Evolutionary conservation across 2,888 invertebrate species (phyloP), one percentile per base, ranked within the genome.

Genomic region (Eustalomyia histrio): DNA sequence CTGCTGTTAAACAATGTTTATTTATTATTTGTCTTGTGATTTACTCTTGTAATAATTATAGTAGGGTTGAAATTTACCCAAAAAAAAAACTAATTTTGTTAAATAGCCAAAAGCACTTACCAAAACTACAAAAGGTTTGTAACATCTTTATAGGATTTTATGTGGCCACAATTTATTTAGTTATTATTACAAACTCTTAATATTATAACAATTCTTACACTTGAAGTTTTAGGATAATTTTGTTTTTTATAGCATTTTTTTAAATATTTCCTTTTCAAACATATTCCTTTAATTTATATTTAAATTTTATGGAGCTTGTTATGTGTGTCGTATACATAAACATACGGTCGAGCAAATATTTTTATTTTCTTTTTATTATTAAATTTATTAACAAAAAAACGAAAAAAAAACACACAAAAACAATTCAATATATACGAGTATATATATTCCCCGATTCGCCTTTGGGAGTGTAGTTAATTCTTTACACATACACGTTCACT

Each of bases 61-160:
- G 29, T 6, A 29, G 29, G 29, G 29, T 29, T 29, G 4, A 29
- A 7, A 29, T 6, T 29, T 29, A 29, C 7, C 9, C 39, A 39
- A 12, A 5, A 35, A 35, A 39, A 12, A 5, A 35, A 35, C 8
- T 35, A 5, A 5, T 2, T 29, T 29, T 29, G 29, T 6, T 29
- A 29, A 29, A 29, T 29, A 29, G 29, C n/a, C 14, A n/a, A n/a
- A 47, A 39, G 12, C 18, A 78, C 81, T 81, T 75, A 81, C 81
- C 81, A 74, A 74, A 67, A 78, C 65, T 43, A 57, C 67, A 67
- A 53, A 61, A 71, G 71, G 33, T 43, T 57, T 33, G 39, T 71
- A 58, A 61, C 81, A 81, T 81, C 71, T 75, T 81, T 52, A 50
- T 67, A 33, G 58, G 29, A 50, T 74, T 55, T 74, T 71, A 71